Evolutionary conservation across 2,797 vertebrate genomes (phyloP), one percentile per base, ranked within the genome.

Genomic region (Mormyrops attenuatus): DNA sequence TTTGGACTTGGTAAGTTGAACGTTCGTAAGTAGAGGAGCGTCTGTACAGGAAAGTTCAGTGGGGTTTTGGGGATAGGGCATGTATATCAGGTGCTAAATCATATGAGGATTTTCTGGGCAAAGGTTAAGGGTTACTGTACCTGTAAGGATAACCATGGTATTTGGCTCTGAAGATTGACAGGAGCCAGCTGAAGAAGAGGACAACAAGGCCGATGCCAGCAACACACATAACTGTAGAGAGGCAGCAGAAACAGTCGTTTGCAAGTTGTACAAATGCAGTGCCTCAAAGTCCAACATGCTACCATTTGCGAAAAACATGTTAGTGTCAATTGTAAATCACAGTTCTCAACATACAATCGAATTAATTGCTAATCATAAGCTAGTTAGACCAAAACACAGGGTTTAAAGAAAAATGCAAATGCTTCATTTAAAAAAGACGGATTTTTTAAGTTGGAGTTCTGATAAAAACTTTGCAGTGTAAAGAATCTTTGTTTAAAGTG

Each of bases 81-180:
- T 55, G 34, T 17, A 44, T 34, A 87, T 22, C 3, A 15, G 26
- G 20, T 52, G 11, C 47, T 49, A 11, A 85, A 30, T 17, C 1
- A 49, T 84, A 41, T 22, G 17, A 53, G 2, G 3, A 34, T 38
- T 88, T 5, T n/a, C 15, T 30, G 15, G 30, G 17, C 49, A 11
- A 69, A 20, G 17, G 85, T 57, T 34, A 52, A 20, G 44, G 38
- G 38, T 80, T 41, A 38, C 38, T 89, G 0, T 95, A 98, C 98
- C 98, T 98, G 95, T 99, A 99, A 2, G 98, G 98, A 91, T 99
- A 99, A 89, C 98, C 98, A 0, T 99, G 97, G 95, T 99, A 99
- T 90, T 99, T 99, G 17, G 98, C 98, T 94, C 97, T 97, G 94
- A 99, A 99, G 91, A 99, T 96, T 87, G 98, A 99, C 15, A 99